Evolutionary conservation across 2,888 invertebrate species (phyloP), one percentile per base, ranked within the genome.

Genomic region (Phortica okadai): DNA sequence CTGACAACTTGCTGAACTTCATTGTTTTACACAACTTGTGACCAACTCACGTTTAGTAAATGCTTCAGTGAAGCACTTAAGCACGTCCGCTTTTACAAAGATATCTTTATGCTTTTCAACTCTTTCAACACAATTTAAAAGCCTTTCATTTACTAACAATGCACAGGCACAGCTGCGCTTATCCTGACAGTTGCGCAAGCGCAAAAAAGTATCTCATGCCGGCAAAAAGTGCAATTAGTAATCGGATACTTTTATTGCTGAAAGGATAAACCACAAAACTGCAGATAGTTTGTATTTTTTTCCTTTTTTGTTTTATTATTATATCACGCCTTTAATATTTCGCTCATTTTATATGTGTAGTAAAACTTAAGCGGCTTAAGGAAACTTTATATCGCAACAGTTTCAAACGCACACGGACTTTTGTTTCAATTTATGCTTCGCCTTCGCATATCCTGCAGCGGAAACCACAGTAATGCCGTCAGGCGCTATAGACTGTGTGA

Each of bases 201-300:
- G 42, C 67, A 67, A 6, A 16, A 69, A 69, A 7, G 16, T 16
- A 44, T 16, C 42, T 44, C 6, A 67, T 33, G 44, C 1, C 21
- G 81, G 82, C 83, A 84, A 87, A 88, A 82, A 81, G 82, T 85
- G 88, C 89, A 89, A 88, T 89, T 89, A 88, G 90, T 90, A 90
- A 90, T 89, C 84, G 88, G 90, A 90, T 90, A 90, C 84, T 90
- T 90, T 90, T 89, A 90, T 90, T 90, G 89, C 89, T 89, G 89
- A 89, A 89, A 89, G 90, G 88, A 89, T 90, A 89, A 89, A 90
- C 88, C 88, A 78, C 88, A 89, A 83, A 87, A 84, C 76, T 84
- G 85, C 56, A 72, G 70, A 33, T 33, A 33, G 33, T 33, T 33
- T 33, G 33, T 33, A 33, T 33, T 33, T 33, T 33, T 33, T n/a